Conservation (phyloP, 2,888 invertebrate species). For the Hipparchia semele region DNA sequence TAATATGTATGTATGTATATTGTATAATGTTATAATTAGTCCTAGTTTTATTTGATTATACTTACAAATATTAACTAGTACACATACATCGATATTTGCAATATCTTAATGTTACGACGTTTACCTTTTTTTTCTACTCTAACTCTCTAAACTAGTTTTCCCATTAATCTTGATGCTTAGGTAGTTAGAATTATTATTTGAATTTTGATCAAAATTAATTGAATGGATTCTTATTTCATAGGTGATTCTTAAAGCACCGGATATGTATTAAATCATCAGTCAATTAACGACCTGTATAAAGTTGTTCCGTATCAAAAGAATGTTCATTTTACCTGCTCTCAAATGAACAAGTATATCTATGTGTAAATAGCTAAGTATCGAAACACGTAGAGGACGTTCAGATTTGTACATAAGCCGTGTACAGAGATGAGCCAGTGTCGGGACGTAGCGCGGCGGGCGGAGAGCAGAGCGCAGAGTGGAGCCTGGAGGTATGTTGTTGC, state of each 20-base stretch:
- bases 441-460: constrained; percentile 5
- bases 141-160: background rate
- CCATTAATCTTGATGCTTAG: background rate
- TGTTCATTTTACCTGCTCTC: constrained; percentile 27
- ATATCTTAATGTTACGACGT: background rate
- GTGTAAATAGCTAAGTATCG: constrained; percentile 16
- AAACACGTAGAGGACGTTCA: constrained; percentile 25
- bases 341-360: constrained; percentile 9
- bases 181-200: background rate
- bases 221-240: background rate
- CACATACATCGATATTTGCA: background rate
- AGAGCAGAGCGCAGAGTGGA: constrained; percentile 38
- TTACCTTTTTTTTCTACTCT: background rate
- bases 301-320: constrained; percentile 1
- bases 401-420: constrained; percentile 40
- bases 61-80: background rate
- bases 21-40: background rate
- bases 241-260: background rate
- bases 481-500: constrained; percentile 53
- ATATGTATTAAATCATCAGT: background rate
- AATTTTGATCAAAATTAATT: background rate
- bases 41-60: background rate
- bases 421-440: constrained; percentile 33
- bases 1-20: background rate
- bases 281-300: background rate